Conservation (phyloP, 2,113 vertebrate species). For the Microtus richardsoni region DNA sequence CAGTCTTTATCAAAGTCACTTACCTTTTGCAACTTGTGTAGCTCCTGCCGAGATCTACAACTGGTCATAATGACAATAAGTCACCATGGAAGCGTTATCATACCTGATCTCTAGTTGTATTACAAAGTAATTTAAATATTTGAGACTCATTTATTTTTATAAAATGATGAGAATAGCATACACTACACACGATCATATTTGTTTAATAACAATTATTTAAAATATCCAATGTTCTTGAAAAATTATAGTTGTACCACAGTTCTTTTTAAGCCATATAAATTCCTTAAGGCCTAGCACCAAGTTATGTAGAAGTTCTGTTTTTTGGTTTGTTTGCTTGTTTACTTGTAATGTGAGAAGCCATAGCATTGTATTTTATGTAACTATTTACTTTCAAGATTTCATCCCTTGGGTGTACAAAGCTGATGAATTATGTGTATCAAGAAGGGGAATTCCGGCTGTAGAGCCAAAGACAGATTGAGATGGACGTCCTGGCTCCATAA, state of each 20-base stretch:
- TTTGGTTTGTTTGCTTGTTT: not conserved
- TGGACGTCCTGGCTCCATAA: slow-evolving; percentile 59
- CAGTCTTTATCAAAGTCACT: not conserved
- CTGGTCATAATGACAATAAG: not conserved
- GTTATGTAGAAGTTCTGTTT: not conserved
- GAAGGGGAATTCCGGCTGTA: slow-evolving; percentile 50
- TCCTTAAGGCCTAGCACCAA: not conserved
- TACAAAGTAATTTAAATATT: not conserved
- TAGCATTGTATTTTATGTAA: slow-evolving; percentile 49
- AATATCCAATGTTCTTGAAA: not conserved
- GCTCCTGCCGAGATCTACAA: not conserved
- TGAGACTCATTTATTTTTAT: not conserved
- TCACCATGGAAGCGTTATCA: not conserved
- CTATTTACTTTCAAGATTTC: slow-evolving; percentile 53
- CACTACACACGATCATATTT: not conserved
- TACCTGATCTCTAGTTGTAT: not conserved
- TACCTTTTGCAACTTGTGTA: not conserved
- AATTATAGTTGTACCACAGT: not conserved
- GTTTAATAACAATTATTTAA: not conserved
- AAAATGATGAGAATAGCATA: not conserved
- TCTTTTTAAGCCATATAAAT: not conserved
- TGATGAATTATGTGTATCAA: slow-evolving; percentile 67
- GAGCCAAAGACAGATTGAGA: slow-evolving; percentile 54
- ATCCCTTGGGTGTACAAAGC: not conserved
- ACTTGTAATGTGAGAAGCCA: not conserved